Base-by-base conservation (phyloP, 2,113 vertebrate species). In the Triplophysa siluroides region DNA sequence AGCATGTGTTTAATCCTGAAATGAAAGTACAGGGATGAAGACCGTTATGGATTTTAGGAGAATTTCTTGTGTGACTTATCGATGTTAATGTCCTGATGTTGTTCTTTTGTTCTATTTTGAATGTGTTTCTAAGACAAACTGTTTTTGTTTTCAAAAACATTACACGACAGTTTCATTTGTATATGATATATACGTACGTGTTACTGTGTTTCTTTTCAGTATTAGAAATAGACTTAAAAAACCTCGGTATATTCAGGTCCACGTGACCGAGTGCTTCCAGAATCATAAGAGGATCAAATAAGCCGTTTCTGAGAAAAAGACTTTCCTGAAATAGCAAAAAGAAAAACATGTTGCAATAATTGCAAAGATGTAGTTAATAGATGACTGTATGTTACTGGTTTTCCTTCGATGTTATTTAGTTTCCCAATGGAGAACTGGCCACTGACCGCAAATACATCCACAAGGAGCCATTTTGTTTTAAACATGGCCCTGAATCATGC, bases 1-100 rank as follows among this genome's bases (percentile, higher is more conserved):
- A 80, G 88, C 88, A 41, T 90, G 84, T 90, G 90, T 90, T 91
- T 86, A 70, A 88, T 82, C 76, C 50, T 75, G 50, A 77, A 60
- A 21, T n/a, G n/a, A 58, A 21, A 10, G 54, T n/a, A 19, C 8
- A 64, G 23, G 8, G n/a, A 54, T 70, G 52, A 58, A 58, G n/a
- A 68, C 33, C 47, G 12, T 6, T 45, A 45, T 63, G 26, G 63
- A 47, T 74, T 84, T 66, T 21, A 68, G 74, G 23, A 78, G 21
- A 5, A 70, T 83, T 76, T 64, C n/a, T 81, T 62, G 50, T 76
- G 76, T 52, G 70, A 76, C 70, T 79, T 79, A 52, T 81, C 79
- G 29, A 76, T 81, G 65, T 76, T 85, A 58, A 60, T 81, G 84
- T 85, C 29, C 71, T 76, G 64, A 29, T 71, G 78, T 77, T 78